A percentile compares a stretch with the other conserved stretches of the same genome.
These are phyloP conservation scores for Neuroscelio doddi DNA, from an alignment of 2,888 invertebrate species.

Conservation along the genomic window DNA sequence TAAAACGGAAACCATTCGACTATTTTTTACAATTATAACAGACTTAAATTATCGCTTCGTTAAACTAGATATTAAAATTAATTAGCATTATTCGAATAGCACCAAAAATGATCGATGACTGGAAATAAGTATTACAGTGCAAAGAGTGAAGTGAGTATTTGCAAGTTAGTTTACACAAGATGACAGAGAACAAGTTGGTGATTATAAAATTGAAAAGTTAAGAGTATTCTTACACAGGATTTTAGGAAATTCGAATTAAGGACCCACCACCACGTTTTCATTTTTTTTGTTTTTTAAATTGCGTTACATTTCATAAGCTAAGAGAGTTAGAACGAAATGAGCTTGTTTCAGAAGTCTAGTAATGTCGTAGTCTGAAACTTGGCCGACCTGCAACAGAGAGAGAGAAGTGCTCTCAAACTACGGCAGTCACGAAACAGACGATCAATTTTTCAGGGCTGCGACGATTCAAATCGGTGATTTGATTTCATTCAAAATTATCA, in stretches of 20 bases:
- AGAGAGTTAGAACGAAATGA: constrained; percentile 64
- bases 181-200: constrained; percentile 27
- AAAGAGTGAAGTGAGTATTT: constrained; percentile 3
- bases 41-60: background rate
- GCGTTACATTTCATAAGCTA: constrained; percentile 59
- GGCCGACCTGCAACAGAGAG: constrained; percentile 73
- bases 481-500: no score
- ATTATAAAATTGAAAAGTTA: no score
- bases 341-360: constrained; percentile 69
- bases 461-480: no score
- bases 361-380: constrained; percentile 74
- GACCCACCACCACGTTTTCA: constrained; percentile 62
- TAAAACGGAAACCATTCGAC: no score
- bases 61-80: background rate
- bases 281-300: no score
- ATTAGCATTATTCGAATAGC: constrained; percentile 11
- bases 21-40: no score
- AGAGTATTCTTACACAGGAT: constrained; percentile 27
- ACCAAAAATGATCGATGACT: constrained; percentile 20
- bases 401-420: constrained; percentile 68
- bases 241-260: constrained; percentile 53
- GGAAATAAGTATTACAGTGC: constrained; percentile 19
- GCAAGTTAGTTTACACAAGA: constrained; percentile 36
- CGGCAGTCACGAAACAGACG: constrained; percentile 30
- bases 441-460: no score